Evolutionary conservation across 2,113 vertebrate species (phyloP).

Genomic region (Barbus barbus): DNA sequence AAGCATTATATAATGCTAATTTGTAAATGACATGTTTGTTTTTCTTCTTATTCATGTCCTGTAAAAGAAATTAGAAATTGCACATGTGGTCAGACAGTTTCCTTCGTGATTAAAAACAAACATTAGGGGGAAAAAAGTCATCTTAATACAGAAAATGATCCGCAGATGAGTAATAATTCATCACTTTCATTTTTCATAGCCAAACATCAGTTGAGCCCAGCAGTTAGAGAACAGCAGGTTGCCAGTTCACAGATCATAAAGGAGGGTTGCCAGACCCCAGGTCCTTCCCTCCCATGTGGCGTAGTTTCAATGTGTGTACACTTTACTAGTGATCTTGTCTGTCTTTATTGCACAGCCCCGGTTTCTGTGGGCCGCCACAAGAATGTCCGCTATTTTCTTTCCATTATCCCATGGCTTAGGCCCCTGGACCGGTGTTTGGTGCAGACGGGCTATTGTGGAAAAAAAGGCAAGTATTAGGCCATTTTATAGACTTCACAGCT

Average conservation of each 20-base stretch:
- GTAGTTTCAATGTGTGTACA: slow-evolving; percentile 37
- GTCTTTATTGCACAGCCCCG: slow-evolving; percentile 55
- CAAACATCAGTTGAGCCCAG: neutral
- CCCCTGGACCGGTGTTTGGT: slow-evolving; percentile 50
- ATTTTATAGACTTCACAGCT: slow-evolving; percentile 58
- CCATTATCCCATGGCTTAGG: slow-evolving; percentile 66
- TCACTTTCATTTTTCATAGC: neutral
- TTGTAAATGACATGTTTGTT: neutral
- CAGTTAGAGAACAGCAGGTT: slow-evolving; percentile 13
- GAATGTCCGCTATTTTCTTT: slow-evolving; percentile 66
- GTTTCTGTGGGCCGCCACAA: slow-evolving; percentile 72
- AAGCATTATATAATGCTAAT: neutral
- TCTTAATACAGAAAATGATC: neutral
- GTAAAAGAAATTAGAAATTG: neutral
- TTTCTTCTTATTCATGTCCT: neutral
- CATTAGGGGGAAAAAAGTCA: neutral
- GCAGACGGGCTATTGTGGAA: slow-evolving; percentile 39
- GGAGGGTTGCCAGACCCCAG: slow-evolving; percentile 34
- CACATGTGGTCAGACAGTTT: neutral
- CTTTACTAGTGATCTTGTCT: slow-evolving; percentile 55
- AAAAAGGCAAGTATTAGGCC: slow-evolving; percentile 34
- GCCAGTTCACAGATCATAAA: slow-evolving; percentile 31
- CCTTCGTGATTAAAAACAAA: neutral
- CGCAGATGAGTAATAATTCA: neutral
- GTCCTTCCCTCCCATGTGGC: slow-evolving; percentile 15